Base-by-base conservation (phyloP, 2,113 vertebrate genomes). In the Corydoras maculifer region DNA sequence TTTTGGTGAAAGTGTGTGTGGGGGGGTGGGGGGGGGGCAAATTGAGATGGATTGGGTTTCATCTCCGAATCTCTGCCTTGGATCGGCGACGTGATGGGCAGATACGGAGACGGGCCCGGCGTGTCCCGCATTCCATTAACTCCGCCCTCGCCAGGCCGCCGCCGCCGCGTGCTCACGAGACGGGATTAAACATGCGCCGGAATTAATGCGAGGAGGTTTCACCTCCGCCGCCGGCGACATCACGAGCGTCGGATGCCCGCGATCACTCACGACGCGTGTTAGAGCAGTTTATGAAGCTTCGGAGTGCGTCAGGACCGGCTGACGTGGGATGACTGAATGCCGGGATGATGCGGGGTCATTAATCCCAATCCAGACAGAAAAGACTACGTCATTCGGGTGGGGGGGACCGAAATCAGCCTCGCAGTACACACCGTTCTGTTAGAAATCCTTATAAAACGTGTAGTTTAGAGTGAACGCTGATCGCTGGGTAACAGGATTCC, bases 31-130 rank as follows among this genome's bases (percentile, higher is more conserved):
- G 18, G 18, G 18, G 18, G 18, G 43, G 69, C 14, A 81, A 81
- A 86, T 84, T 82, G 76, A 85, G 84, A 86, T 81, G 60, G 74
- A 87, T 84, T 76, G 81, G 65, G 73, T 49, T 78, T 70, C 51
- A 73, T 71, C 58, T 69, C 59, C 70, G 61, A 72, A 75, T 67
- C 18, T 70, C 62, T 31, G 50, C 18, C 60, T 65, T 2, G 18
- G 18, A 25, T 25, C 69, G 69, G 64, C 62, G 62, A 62, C 60
- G 8, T 65, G 66, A 62, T 48, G 49, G 61, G 51, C 69, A 62
- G 60, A 74, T 58, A 51, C 29, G 67, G 59, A 54, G 49, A 77
- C 65, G 60, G 62, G 51, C 54, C 72, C 43, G 61, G 68, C 61
- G 49, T 54, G 65, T 67, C 49, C 53, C 59, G 70, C 68, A 78